Evolutionary conservation across 2,797 vertebrate species (phyloP), one percentile per base, ranked within the genome.

Genomic region (Cheirogaleus major): DNA sequence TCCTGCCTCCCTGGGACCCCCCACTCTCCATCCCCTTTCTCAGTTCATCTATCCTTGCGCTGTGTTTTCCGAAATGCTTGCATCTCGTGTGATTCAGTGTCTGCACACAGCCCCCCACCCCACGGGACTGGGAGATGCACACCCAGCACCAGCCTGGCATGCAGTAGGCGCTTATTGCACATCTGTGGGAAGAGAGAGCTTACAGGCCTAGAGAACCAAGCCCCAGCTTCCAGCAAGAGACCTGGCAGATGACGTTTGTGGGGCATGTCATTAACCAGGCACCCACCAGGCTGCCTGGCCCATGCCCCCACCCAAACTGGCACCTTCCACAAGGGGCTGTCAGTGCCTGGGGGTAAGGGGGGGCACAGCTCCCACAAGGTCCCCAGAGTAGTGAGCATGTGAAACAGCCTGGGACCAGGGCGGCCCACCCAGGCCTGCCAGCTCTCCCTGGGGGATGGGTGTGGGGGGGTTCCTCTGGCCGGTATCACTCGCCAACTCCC

Each of bases 401-500:
- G 25, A 38, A 67, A 69, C 7, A 43, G 30, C 30, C 69, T 12
- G 11, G 35, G 65, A 70, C 0, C 12, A 59, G 48, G 17, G 25
- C 4, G 0, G 23, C 48, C 70, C 43, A 52, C 61, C 18, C 69
- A 55, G 27, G 18, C 70, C 27, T 27, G 0, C 5, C 8, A n/a
- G 57, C 70, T 32, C 43, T 43, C 86, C 10, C 32, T 23, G 11
- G 25, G 4, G 4, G 23, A 57, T 3, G 57, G 25, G 57, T 12
- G 38, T n/a, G 52, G 57, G 23, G 57, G 57, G 0, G 85, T 15
- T 52, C 78, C 85, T 48, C 9, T 17, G 2, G 13, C 32, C 45
- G 55, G 23, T 97, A 96, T 96, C 95, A 69, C 30, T 9, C n/a
- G 43, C 87, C 55, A 72, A 30, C 91, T 97, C 82, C 91, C 7